A percentile compares a stretch with the other conserved stretches of the same genome.
Conservation (phyloP, 2,113 vertebrate species). For the Bufo bufo region DNA sequence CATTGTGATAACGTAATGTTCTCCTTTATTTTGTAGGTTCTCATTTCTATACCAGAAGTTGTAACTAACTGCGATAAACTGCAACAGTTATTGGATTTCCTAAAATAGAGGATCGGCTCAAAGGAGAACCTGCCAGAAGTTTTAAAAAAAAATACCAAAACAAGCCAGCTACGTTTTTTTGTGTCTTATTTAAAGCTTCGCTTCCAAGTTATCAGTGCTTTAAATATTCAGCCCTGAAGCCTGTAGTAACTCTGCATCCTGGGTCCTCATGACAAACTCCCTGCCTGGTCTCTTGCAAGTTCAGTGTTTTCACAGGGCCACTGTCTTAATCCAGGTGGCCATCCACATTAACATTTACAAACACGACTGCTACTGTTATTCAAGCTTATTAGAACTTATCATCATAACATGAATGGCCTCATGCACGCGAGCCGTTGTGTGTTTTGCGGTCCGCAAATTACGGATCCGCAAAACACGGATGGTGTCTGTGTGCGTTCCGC, state of each 20-base stretch:
- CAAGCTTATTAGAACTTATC: too few relatives aligned
- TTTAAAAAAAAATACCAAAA: neutral
- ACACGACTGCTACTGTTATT: too few relatives aligned
- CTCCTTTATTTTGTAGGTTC: conserved; percentile 59
- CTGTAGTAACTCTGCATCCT: neutral
- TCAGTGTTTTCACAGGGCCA: too few relatives aligned
- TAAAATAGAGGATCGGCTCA: conserved; percentile 54
- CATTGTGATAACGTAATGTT: neutral
- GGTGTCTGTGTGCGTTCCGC: too few relatives aligned
- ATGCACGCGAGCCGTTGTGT: too few relatives aligned
- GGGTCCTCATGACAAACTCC: neutral
- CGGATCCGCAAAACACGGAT: too few relatives aligned
- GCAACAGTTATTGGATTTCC: conserved; percentile 62
- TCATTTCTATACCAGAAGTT: conserved; percentile 63
- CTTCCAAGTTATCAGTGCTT: neutral
- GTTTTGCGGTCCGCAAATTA: too few relatives aligned
- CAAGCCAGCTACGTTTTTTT: neutral
- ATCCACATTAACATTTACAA: neutral
- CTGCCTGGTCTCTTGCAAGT: neutral
- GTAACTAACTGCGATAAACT: conserved; percentile 63
- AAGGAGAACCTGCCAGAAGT: neutral
- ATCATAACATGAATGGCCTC: too few relatives aligned
- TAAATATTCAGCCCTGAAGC: neutral
- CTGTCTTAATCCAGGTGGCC: neutral
- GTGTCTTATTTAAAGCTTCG: neutral